Percentiles rank a stretch among this genome's conserved stretches.
Evolutionary conservation across 1,140 invertebrate genomes (phyloP).

Genomic region (Diachasma alloeum): DNA sequence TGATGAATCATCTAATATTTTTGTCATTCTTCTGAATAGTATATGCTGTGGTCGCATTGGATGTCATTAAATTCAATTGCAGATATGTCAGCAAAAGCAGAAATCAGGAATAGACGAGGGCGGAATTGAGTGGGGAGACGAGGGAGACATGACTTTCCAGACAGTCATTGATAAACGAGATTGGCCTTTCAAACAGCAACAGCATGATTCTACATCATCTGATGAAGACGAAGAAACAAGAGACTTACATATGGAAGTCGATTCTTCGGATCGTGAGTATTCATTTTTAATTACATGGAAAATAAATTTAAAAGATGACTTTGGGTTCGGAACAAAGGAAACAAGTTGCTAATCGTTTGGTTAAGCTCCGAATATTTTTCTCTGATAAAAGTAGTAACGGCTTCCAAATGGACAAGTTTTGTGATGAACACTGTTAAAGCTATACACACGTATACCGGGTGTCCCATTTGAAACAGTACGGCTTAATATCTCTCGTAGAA

Average conservation of each 20-base stretch:
- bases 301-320: too few species aligned
- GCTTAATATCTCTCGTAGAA: too few species aligned
- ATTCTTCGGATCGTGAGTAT: constrained; percentile 62
- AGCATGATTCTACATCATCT: constrained; percentile 58
- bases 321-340: too few species aligned
- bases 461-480: too few species aligned
- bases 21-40: too few species aligned
- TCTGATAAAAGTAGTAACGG: too few species aligned
- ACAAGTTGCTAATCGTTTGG: not conserved
- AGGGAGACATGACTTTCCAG: constrained; percentile 61
- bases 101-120: constrained; percentile 47
- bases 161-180: constrained; percentile 63
- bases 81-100: constrained; percentile 53
- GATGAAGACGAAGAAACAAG: constrained; percentile 60
- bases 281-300: not conserved
- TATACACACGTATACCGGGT: too few species aligned
- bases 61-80: constrained; percentile 3
- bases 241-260: constrained; percentile 64
- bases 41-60: too few species aligned
- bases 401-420: too few species aligned
- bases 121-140: constrained; percentile 53
- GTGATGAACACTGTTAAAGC: too few species aligned
- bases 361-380: too few species aligned
- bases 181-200: constrained; percentile 49
- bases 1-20: too few species aligned